These are phyloP conservation scores for Rhorus exstirpatorius DNA, from an alignment of 2,888 invertebrate species.

Conservation along the genomic window DNA sequence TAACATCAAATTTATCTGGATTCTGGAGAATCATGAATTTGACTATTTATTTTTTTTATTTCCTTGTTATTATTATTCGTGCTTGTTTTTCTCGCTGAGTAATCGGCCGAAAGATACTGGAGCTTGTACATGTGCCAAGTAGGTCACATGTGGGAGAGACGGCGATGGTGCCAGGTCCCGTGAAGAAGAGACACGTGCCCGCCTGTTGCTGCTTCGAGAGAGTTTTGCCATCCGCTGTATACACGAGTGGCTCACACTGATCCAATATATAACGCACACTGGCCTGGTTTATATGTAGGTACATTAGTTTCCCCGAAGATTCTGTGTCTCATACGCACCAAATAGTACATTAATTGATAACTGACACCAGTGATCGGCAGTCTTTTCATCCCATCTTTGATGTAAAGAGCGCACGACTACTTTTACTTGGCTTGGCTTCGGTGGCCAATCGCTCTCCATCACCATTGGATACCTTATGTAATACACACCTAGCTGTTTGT, in stretches of 20 bases:
- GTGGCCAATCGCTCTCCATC: constrained; percentile 24
- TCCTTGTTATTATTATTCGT: neutral
- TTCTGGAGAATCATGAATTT: neutral
- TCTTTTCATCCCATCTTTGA: constrained; percentile 1
- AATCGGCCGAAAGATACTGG: neutral
- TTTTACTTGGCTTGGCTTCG: neutral
- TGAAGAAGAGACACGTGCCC: constrained; percentile 74
- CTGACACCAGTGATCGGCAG: constrained; percentile 27
- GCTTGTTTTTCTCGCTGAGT: neutral
- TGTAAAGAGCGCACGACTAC: neutral
- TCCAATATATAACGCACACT: constrained; percentile 12
- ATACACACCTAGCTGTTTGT: neutral
- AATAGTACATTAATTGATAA: constrained; percentile 3
- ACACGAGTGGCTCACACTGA: constrained; percentile 27
- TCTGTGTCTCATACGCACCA: neutral
- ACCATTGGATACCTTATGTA: neutral
- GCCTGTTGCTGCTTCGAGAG: constrained; percentile 76
- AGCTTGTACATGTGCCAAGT: constrained; percentile 7
- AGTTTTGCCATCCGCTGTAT: constrained; percentile 26
- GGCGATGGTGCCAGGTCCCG: constrained; percentile 46
- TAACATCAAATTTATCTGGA: neutral
- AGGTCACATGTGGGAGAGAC: constrained; percentile 25
- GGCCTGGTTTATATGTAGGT: neutral
- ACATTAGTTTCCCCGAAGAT: constrained; percentile 28
- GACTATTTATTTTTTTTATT: neutral